Evolutionary conservation across 2,797 vertebrate species (phyloP), one percentile per base, ranked within the genome.

Genomic region (Saxicola maurus): DNA sequence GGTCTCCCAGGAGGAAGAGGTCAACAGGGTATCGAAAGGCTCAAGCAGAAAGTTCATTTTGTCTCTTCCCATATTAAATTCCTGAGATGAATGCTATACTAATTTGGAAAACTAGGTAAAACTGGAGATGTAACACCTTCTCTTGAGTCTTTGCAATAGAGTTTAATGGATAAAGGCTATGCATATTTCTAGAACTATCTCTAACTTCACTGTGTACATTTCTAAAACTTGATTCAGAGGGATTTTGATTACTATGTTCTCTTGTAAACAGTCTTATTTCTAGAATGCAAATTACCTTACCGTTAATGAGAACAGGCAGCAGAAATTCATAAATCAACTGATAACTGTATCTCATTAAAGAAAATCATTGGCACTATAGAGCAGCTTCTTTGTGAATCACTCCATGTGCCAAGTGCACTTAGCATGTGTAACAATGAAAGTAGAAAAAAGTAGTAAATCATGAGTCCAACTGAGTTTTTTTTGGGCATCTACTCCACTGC

Each of bases 261-360:
- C 60, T 72, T 89, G 51, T 66, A 82, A 89, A 92, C 73, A 90
- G 21, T 74, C 75, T 90, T 74, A 81, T 59, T 85, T 92, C 52
- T 76, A 65, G 73, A 82, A 83, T 87, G 45, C 62, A 87, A 85
- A 93, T 84, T 30, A 71, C 86, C 45, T 87, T 86, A 43, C 37
- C 65, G 62, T 85, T 90, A 89, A 85, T 91, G 83, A 90, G 73
- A 94, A 69, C 42, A 82, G 66, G 43, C 78, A 91, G 85, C 64
- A 91, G 79, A 92, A 94, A 87, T 88, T 89, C 37, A 48, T 91
- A 93, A 89, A 89, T 91, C 84, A 94, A 43, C 56, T 68, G 68
- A 59, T 89, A 87, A 91, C 77, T 89, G 31, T 87, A 89, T 76
- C 73, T 94, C 92, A 84, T 94, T 89, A 94, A 82, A 89, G 53